Evolutionary conservation across 2,113 vertebrate genomes (phyloP).

Genomic region (Grammomys surdaster): DNA sequence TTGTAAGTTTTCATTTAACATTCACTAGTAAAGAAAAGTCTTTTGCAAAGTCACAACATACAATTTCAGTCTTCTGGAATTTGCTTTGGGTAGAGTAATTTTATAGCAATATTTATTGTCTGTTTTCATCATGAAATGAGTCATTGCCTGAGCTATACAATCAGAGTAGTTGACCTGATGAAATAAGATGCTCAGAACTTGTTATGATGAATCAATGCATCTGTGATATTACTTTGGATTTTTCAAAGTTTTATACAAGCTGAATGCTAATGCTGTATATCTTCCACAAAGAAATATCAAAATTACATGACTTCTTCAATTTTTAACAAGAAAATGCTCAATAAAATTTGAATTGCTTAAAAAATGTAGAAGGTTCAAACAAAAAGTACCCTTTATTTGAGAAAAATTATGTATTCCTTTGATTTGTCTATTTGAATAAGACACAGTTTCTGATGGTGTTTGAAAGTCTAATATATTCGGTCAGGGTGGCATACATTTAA

Average conservation of each 20-base stretch:
- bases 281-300: slow-evolving; percentile 55
- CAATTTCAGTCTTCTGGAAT: neutral
- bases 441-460: neutral
- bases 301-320: slow-evolving; percentile 40
- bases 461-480: slow-evolving; percentile 32
- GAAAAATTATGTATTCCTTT: slow-evolving; percentile 36
- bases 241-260: neutral
- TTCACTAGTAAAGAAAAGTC: neutral
- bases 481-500: neutral
- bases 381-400: slow-evolving; percentile 4
- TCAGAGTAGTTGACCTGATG: neutral
- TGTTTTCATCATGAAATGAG: slow-evolving; percentile 27
- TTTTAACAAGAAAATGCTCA: slow-evolving; percentile 61
- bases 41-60: neutral
- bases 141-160: neutral
- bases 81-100: neutral
- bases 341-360: slow-evolving; percentile 50
- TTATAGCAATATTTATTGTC: slow-evolving; percentile 2
- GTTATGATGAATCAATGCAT: neutral
- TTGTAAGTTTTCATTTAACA: neutral
- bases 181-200: neutral
- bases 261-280: neutral
- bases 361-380: neutral
- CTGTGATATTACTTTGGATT: neutral
- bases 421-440: slow-evolving; percentile 34